Base-by-base conservation (phyloP, 2,797 vertebrate species). In the Pipistrellus pipistrellus region DNA sequence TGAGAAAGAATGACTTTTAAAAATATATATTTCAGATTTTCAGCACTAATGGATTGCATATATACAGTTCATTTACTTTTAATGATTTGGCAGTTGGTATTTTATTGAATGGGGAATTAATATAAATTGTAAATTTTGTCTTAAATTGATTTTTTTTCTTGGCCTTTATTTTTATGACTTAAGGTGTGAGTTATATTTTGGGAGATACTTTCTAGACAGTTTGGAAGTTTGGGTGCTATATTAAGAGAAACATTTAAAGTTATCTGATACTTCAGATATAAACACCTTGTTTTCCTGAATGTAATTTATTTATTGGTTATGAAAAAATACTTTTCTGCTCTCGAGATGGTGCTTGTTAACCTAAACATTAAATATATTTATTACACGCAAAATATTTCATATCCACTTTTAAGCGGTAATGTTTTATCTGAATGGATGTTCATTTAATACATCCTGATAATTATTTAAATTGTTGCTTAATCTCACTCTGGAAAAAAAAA, bases 31-130 rank as follows among this genome's bases (percentile, higher is more conserved):
- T 98, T 97, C 97, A 98, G 97, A 97, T 98, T 98, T 98, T 97
- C 97, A 97, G 72, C 95, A 98, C 92, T 97, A 96, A 95, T 93
- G 96, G 91, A 97, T 98, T 97, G 97, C 55, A 18, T 98, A 98
- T 98, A 97, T 98, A 97, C 96, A 98, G 96, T 98, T 98, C 95
- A 97, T 97, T 95, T 98, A 98, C 95, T 97, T 98, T 98, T 97
- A 98, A 97, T 98, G 98, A 98, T 97, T 97, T 96, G 96, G 94
- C 98, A 97, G 90, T 96, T 97, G 96, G 27, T 97, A 97, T 98
- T 97, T 98, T 98, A 98, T 98, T 98, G 97, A 98, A 96, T 90
- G 84, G 90, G 93, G 62, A 98, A 96, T 97, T 97, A 97, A 12
- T 98, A 96, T 97, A 91, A 96, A 94, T 68, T 95, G 66, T 96